phyloP scores from a whole-genome alignment of 2,113 vertebrate species.

The Pelodiscus sinensis region DNA sequence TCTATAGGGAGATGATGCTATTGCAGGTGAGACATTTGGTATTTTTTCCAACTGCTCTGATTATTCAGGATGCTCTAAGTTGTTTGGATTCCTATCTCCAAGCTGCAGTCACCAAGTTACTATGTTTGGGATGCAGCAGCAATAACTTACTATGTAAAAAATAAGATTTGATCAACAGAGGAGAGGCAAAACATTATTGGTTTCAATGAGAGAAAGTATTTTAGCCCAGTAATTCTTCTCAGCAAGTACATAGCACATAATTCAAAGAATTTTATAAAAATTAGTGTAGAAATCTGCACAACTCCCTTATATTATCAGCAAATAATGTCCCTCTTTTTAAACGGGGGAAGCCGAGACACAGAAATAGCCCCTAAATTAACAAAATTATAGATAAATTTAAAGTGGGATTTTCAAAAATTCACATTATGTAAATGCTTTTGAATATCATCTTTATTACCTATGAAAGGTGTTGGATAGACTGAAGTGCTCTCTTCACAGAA shows the following conservation, averaged over 20 bases:
- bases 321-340: background rate
- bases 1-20: background rate
- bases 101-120: background rate
- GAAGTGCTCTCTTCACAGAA: background rate
- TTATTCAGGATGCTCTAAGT: background rate
- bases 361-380: background rate
- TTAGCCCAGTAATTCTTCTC: background rate
- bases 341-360: background rate
- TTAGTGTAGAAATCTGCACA: background rate
- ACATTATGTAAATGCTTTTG: fast-evolving
- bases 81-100: background rate
- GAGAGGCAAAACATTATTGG: background rate
- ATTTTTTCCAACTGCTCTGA: background rate
- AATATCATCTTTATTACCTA: background rate
- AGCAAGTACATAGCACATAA: background rate
- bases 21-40: background rate
- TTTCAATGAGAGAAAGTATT: too few relatives aligned
- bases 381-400: background rate
- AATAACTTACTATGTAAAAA: fast-evolving
- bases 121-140: background rate
- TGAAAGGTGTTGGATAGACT: background rate
- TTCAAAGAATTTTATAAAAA: background rate
- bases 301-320: background rate
- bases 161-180: fast-evolving
- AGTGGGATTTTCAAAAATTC: background rate